phyloP scores from a whole-genome alignment of 2,113 vertebrate genomes.

The Saguinus midas region DNA sequence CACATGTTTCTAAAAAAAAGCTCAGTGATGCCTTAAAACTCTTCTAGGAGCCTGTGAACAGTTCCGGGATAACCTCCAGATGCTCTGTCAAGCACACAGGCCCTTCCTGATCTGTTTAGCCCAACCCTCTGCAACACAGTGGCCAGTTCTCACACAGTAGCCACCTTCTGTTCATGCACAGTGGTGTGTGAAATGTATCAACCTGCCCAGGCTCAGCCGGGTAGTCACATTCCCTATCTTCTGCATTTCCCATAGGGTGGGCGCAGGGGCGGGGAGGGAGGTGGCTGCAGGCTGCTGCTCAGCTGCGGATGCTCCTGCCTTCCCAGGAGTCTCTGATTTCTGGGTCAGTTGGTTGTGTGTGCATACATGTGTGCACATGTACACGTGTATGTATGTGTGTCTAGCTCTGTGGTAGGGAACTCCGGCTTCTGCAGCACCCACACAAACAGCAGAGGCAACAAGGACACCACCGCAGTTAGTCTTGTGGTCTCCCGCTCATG shows the following conservation, averaged over 20 bases:
- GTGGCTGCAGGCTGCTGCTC: neutral
- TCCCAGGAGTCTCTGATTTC: neutral
- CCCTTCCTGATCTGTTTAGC: neutral
- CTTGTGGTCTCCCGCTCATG: too few relatives aligned
- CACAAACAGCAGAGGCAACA: neutral
- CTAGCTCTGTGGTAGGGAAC: neutral
- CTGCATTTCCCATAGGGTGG: neutral
- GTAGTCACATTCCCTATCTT: neutral
- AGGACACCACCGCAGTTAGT: too few relatives aligned
- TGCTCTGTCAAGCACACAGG: neutral
- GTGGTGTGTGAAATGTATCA: too few relatives aligned
- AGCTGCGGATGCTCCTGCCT: too few relatives aligned
- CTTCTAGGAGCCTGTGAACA: neutral
- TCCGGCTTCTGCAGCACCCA: neutral
- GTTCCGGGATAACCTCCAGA: too few relatives aligned
- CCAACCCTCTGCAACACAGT: neutral
- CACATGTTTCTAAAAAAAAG: rapidly evolving
- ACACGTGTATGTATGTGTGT: too few relatives aligned
- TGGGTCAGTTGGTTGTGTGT: too few relatives aligned
- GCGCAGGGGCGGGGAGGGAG: too few relatives aligned
- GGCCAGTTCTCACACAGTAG: neutral
- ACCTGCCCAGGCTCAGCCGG: neutral
- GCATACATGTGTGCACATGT: too few relatives aligned
- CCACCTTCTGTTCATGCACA: neutral
- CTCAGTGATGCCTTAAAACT: neutral